These are phyloP conservation scores for Phocides pigmalion DNA, from an alignment of 1,140 invertebrate genomes.

Conservation along the genomic window DNA sequence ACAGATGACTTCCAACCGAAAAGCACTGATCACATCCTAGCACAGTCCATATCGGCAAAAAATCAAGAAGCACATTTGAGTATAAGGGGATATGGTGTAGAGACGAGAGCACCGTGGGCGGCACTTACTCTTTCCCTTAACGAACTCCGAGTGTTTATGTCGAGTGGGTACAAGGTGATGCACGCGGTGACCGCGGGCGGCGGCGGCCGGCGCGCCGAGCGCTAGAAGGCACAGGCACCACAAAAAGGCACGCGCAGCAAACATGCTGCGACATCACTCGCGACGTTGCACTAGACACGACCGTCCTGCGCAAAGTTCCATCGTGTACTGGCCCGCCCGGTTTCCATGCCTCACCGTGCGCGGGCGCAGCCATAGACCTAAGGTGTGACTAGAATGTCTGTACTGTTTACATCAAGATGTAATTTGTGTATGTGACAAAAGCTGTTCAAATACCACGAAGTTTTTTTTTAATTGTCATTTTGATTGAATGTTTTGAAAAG, in stretches of 20 bases:
- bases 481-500: too few species aligned
- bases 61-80: background rate
- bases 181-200: constrained; percentile 58
- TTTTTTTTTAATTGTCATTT: too few species aligned
- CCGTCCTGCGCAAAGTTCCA: constrained; percentile 67
- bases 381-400: constrained; percentile 39
- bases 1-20: background rate
- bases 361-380: constrained; percentile 60
- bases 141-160: constrained; percentile 77
- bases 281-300: constrained; percentile 59
- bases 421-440: too few species aligned
- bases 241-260: constrained; percentile 65
- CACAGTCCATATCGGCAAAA: constrained; percentile 7
- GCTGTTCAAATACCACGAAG: too few species aligned
- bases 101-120: constrained; percentile 42
- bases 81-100: background rate
- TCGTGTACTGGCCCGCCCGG: constrained; percentile 73
- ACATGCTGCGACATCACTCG: constrained; percentile 80
- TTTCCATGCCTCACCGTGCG: constrained; percentile 56
- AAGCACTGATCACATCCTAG: constrained; percentile 12
- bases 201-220: constrained; percentile 47
- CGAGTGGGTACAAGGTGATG: constrained; percentile 54
- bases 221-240: constrained; percentile 64
- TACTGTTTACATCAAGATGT: too few species aligned
- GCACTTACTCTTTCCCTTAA: constrained; percentile 81